Conservation (phyloP, 2,797 vertebrate genomes). For the Discoglossus pictus region DNA sequence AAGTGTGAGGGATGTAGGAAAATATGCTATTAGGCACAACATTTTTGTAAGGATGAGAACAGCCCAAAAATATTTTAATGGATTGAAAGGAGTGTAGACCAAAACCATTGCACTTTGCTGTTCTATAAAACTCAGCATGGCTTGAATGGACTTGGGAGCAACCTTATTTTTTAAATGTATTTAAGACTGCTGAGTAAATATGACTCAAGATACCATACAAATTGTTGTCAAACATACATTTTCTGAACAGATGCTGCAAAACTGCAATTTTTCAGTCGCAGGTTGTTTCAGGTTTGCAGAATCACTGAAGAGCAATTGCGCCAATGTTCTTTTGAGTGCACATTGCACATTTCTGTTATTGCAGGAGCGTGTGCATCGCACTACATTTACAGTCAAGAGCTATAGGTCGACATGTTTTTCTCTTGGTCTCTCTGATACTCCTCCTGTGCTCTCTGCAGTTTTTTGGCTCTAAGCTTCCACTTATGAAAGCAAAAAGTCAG, state of each 20-base stretch:
- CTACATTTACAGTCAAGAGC: slow-evolving; percentile 55
- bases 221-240: too few species aligned
- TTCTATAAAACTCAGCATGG: too few species aligned
- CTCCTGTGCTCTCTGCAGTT: slow-evolving; percentile 69
- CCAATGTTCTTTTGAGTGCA: slow-evolving; percentile 4
- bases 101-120: too few species aligned
- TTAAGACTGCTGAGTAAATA: not conserved
- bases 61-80: too few species aligned
- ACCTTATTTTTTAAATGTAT: too few species aligned
- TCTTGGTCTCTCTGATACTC: slow-evolving; percentile 72
- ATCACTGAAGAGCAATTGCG: not conserved
- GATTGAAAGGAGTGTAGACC: too few species aligned
- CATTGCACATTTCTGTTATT: slow-evolving; percentile 19
- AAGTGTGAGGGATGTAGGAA: too few species aligned
- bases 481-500: slow-evolving; percentile 72
- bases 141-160: too few species aligned
- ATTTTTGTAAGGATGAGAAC: too few species aligned
- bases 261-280: not conserved
- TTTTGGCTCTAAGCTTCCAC: slow-evolving; percentile 68
- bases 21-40: too few species aligned
- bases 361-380: slow-evolving; percentile 6
- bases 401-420: slow-evolving; percentile 60
- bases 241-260: slow-evolving; percentile 13
- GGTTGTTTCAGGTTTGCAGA: slow-evolving; percentile 1
- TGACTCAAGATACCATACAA: not conserved